A percentile compares a stretch with the other conserved stretches of the same genome.
These are phyloP conservation scores for Apolygus lucorum DNA, from an alignment of 1,140 invertebrate genomes.

Conservation along the genomic window DNA sequence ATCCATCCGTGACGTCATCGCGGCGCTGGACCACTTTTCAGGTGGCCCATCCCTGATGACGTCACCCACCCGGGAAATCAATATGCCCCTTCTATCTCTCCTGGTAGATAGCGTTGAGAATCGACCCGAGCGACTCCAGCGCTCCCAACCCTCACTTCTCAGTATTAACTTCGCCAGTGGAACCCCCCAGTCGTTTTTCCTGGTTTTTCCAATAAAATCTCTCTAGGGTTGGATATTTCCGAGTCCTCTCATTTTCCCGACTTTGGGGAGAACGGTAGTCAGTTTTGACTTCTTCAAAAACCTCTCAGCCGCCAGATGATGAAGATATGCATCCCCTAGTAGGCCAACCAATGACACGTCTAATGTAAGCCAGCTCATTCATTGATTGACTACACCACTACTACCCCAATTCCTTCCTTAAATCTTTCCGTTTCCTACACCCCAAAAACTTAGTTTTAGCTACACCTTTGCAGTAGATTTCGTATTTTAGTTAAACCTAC, in stretches of 20 bases:
- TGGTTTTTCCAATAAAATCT: neutral
- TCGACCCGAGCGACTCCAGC: neutral
- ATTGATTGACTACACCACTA: neutral
- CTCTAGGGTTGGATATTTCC: neutral
- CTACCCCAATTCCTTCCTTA: neutral
- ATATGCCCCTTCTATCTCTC: slow-evolving; percentile 6
- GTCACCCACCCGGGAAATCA: slow-evolving; percentile 21
- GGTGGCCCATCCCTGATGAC: slow-evolving; percentile 10
- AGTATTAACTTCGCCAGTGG: neutral
- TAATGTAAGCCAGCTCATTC: slow-evolving; percentile 24
- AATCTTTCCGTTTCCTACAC: neutral
- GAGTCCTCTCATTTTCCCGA: neutral
- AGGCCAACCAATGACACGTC: slow-evolving; percentile 20
- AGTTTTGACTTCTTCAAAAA: neutral
- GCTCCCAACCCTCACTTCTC: neutral
- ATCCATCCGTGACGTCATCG: neutral
- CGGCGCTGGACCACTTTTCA: neutral
- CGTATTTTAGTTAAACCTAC: neutral
- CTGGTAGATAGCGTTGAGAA: neutral
- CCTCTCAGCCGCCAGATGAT: slow-evolving; percentile 1
- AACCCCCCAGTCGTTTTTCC: neutral
- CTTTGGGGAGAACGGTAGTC: neutral
- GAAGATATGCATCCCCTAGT: slow-evolving; percentile 19
- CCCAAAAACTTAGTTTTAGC: neutral
- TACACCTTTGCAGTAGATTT: neutral